Percentiles rank a stretch among this genome's conserved stretches.
Evolutionary conservation across 1,140 invertebrate species (phyloP).

Genomic region (Papilio aristodemus): DNA sequence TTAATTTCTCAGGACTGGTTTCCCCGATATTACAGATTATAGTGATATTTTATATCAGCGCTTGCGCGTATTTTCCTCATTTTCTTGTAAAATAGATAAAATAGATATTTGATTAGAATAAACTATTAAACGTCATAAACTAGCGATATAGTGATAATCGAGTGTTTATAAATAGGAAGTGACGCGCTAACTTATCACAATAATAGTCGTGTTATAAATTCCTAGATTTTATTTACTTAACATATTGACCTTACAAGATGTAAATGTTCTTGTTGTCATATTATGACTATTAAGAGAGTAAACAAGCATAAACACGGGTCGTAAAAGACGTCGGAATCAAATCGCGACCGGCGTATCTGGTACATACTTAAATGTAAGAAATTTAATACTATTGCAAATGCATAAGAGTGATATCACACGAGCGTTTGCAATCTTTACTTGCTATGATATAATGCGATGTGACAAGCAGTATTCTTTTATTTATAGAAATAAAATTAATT

Average conservation of each 20-base stretch:
- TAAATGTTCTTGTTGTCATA: neutral
- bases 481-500: too few relatives aligned
- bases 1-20: neutral
- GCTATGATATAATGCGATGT: neutral
- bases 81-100: neutral
- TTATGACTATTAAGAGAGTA: too few relatives aligned
- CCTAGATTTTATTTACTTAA: neutral
- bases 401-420: neutral
- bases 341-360: constrained; percentile 8
- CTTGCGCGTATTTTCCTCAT: neutral
- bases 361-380: constrained; percentile 27
- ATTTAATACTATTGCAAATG: constrained; percentile 20
- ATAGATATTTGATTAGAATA: neutral
- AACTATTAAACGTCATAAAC: neutral
- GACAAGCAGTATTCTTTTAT: neutral
- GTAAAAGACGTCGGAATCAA: constrained; percentile 2
- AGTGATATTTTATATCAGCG: too few relatives aligned
- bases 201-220: neutral
- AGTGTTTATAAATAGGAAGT: neutral
- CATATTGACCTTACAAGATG: neutral
- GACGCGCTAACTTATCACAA: neutral
- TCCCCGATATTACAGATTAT: too few relatives aligned
- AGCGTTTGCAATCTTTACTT: neutral
- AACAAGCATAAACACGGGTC: neutral
- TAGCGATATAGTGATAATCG: neutral